Conservation (phyloP, 2,888 invertebrate genomes). For the Itoplectis maculator region DNA sequence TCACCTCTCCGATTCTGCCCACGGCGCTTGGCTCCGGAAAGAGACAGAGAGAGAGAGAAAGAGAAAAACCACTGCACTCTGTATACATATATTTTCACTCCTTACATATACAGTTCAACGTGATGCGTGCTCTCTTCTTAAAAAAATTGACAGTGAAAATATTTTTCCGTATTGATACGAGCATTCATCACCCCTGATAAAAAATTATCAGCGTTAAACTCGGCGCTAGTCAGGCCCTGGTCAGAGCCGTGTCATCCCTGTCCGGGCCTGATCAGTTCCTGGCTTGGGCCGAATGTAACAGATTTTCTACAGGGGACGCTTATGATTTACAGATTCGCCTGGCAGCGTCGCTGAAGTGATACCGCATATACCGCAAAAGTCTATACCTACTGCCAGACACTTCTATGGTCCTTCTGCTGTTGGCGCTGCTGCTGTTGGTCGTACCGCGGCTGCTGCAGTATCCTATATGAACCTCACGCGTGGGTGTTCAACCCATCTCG, state of each 20-base stretch:
- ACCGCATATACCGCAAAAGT: slow-evolving; percentile 30
- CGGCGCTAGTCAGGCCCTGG: no score
- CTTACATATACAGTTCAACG: neutral
- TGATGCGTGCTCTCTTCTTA: slow-evolving; percentile 24
- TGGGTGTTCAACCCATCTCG: slow-evolving; percentile 57
- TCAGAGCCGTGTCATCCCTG: no score
- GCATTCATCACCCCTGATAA: slow-evolving; percentile 80
- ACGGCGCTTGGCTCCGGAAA: slow-evolving; percentile 52
- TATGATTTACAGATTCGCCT: slow-evolving; percentile 78
- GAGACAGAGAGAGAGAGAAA: slow-evolving; percentile 1
- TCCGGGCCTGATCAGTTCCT: no score
- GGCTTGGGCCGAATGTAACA: no score
- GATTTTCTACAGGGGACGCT: no score
- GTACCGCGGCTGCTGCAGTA: no score
- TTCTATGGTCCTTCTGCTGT: no score
- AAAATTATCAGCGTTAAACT: no score
- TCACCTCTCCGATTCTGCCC: slow-evolving; percentile 68
- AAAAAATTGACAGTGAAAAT: slow-evolving; percentile 76
- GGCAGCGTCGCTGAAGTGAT: slow-evolving; percentile 49
- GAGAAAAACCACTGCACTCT: slow-evolving; percentile 9
- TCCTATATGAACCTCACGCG: slow-evolving; percentile 11
- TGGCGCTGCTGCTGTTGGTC: no score
- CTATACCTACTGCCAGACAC: no score
- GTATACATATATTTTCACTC: slow-evolving; percentile 1
- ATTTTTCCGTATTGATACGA: slow-evolving; percentile 74